Conservation (phyloP, 2,797 vertebrate genomes). For the Platyrinchus mystaceus region DNA sequence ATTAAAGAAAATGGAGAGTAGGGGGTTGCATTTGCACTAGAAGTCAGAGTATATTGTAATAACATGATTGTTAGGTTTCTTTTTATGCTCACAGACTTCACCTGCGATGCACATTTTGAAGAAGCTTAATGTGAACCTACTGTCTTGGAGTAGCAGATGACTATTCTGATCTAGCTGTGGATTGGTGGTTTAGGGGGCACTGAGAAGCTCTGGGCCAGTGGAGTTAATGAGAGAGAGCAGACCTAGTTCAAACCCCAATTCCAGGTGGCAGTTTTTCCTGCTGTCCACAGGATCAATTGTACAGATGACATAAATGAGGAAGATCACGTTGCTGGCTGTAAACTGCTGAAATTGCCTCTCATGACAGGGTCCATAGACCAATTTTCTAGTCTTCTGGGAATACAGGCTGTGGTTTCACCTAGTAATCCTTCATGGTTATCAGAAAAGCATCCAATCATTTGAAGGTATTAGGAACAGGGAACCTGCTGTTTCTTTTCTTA, state of each 20-base stretch:
- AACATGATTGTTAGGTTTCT: not conserved
- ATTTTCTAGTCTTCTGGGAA: not conserved
- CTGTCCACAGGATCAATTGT: not conserved
- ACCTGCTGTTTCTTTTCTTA: not conserved
- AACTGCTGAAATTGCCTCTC: not conserved
- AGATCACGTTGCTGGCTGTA: not conserved
- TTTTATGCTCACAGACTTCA: not conserved
- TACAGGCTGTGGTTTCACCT: not conserved
- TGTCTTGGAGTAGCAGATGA: not conserved
- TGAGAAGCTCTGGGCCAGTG: not conserved
- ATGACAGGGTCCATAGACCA: not conserved
- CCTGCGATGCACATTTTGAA: not conserved
- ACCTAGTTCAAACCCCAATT: not conserved
- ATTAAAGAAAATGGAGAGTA: not conserved
- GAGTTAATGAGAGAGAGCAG: not conserved
- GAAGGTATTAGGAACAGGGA: not conserved
- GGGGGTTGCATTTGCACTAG: not conserved
- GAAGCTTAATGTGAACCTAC: not conserved
- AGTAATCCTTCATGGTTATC: not conserved
- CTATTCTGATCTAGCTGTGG: not conserved
- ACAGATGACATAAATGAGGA: not conserved
- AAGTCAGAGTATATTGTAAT: not conserved
- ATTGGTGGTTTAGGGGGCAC: not conserved
- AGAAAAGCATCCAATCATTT: not conserved
- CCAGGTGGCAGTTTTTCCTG: not conserved